Evolutionary conservation across 1,140 invertebrate genomes (phyloP), one percentile per base, ranked within the genome.

Genomic region (Ostrea edulis): DNA sequence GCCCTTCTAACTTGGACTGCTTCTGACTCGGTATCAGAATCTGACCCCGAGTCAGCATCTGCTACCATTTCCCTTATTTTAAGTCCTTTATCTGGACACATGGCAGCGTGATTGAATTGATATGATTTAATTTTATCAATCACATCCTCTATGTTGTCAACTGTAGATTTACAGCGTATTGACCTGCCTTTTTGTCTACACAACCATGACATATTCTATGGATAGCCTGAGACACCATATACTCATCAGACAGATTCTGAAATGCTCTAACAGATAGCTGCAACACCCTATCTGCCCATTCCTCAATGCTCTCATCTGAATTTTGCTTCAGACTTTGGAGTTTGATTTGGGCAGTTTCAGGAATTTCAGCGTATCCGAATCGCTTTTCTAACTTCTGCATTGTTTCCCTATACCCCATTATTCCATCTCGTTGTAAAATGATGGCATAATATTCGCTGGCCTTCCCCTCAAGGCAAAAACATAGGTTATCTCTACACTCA

Each of bases 271-370:
- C 81, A 3, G 88, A 62, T 14, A 85, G 22, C 12, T 62, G 68
- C 3, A 89, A 8, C 11, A 89, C 88, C 51, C 88, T 12, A 55
- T 89, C 88, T 7, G 88, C 83, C 86, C 86, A 89, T 8, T 89
- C 82, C 25, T 82, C 83, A 17, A 85, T 58, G 12, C 14, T 85
- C 12, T 89, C 88, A 0, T 65, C 52, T n/a, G 20, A 8, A 8
- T 82, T 62, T 25, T 89, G 88, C 14, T 54, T 85, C 17, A 82
- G 9, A 17, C 9, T 82, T 8, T 22, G n/a, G 11, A 89, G 55
- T 52, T 86, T 82, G 0, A 87, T 35, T 85, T 89, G 86, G 52
- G 62, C 35, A 9, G 86, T 89, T 55, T 82, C 85, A 5, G 71
- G 44, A 17, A 89, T 54, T 44, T 85, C 86, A 20, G 81, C 55